These are phyloP conservation scores for Aphelocoma coerulescens DNA, from an alignment of 2,113 vertebrate genomes.

Conservation along the genomic window DNA sequence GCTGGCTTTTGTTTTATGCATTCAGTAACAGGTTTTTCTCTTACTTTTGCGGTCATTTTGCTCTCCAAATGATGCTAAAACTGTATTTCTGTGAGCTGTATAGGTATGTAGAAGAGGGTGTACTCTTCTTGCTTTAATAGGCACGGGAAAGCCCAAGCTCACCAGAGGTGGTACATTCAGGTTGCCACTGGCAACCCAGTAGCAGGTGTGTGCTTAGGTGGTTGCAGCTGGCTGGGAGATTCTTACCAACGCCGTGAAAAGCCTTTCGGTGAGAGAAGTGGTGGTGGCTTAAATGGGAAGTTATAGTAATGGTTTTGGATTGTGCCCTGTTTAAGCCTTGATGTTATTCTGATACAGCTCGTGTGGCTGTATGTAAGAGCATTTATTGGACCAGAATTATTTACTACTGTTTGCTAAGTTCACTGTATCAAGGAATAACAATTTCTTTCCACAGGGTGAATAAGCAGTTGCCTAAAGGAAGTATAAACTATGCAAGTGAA, in stretches of 20 bases:
- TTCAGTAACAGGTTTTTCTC: too few relatives aligned
- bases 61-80: too few relatives aligned
- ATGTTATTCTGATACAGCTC: neutral
- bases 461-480: neutral
- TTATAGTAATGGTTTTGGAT: too few relatives aligned
- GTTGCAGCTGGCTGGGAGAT: neutral
- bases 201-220: neutral
- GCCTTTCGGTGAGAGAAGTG: too few relatives aligned
- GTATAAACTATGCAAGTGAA: rapidly evolving
- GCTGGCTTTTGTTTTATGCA: neutral
- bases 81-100: neutral
- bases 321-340: too few relatives aligned
- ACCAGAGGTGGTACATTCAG: rapidly evolving
- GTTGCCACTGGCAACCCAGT: neutral
- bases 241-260: rapidly evolving
- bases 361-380: neutral
- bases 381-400: too few relatives aligned
- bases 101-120: rapidly evolving
- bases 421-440: rapidly evolving
- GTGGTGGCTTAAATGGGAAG: neutral
- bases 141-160: rapidly evolving
- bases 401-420: too few relatives aligned
- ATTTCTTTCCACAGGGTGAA: rapidly evolving
- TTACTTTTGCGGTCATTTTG: too few relatives aligned
- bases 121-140: too few relatives aligned